Conservation (phyloP, 2,797 vertebrate genomes). For the Pogonophryne albipinna region DNA sequence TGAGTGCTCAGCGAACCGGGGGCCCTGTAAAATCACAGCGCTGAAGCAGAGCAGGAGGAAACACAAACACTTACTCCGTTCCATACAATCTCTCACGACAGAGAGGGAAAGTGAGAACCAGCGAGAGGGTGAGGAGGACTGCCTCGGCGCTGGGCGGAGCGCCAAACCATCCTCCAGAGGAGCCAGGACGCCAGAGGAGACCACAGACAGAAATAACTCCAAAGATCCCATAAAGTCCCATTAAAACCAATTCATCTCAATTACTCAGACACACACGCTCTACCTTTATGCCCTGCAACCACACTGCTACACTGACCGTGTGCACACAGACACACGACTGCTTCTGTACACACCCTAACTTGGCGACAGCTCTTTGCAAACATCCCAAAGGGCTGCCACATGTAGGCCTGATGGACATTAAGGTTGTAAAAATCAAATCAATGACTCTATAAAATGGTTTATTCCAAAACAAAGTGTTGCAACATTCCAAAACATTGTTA, state of each 20-base stretch:
- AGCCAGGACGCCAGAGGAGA: slow-evolving; percentile 73
- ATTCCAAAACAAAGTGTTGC: slow-evolving; percentile 12
- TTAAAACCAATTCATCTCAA: slow-evolving; percentile 81
- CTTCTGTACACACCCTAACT: slow-evolving; percentile 21
- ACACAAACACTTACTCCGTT: slow-evolving; percentile 58
- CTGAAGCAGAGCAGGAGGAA: slow-evolving; percentile 45
- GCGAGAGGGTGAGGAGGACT: slow-evolving; percentile 39
- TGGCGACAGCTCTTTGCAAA: slow-evolving; percentile 53
- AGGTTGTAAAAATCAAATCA: slow-evolving; percentile 62
- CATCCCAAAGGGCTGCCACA: slow-evolving; percentile 37
- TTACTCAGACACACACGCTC: slow-evolving; percentile 63
- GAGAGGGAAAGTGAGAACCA: slow-evolving; percentile 48
- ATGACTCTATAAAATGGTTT: slow-evolving; percentile 42
- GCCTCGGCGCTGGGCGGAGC: slow-evolving; percentile 50
- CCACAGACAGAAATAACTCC: slow-evolving; percentile 82
- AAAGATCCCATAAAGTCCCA: slow-evolving; percentile 79
- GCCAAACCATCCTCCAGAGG: slow-evolving; percentile 69
- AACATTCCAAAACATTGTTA: too few relatives aligned
- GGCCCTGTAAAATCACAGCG: slow-evolving; percentile 54
- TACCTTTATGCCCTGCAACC: slow-evolving; percentile 51
- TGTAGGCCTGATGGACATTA: slow-evolving; percentile 27
- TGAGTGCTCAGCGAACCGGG: slow-evolving; percentile 55
- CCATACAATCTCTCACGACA: slow-evolving; percentile 51
- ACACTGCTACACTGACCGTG: slow-evolving; percentile 24
- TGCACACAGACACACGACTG: slow-evolving; percentile 28